phyloP scores from a whole-genome alignment of 2,113 vertebrate genomes.

The Hydropotes inermis region DNA sequence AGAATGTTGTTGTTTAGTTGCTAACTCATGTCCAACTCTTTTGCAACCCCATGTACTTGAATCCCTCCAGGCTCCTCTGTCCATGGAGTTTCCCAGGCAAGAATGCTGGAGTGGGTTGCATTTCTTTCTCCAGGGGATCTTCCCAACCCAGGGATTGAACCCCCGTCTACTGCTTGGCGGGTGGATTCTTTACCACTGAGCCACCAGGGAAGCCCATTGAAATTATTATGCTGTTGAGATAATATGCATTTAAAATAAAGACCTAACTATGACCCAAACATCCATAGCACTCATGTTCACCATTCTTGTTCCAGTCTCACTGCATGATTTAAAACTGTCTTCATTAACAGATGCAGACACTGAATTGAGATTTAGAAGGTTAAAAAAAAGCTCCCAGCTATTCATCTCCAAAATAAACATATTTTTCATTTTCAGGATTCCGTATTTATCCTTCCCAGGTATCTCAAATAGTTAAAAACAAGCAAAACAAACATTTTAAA shows the following conservation, averaged over 20 bases:
- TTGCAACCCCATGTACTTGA: background rate
- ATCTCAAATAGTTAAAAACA: constrained; percentile 55
- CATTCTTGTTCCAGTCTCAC: background rate
- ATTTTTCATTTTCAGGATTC: constrained; percentile 39
- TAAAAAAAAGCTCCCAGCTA: constrained; percentile 40
- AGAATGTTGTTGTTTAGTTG: background rate
- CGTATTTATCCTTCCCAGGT: constrained; percentile 49
- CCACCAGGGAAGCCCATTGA: background rate
- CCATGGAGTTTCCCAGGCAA: background rate
- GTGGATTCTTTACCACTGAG: background rate
- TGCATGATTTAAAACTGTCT: constrained; percentile 27
- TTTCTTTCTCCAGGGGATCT: background rate
- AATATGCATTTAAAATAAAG: constrained; percentile 1
- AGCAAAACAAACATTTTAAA: constrained; percentile 12
- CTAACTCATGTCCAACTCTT: background rate
- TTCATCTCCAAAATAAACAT: constrained; percentile 45
- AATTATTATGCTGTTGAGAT: background rate
- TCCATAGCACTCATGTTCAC: background rate
- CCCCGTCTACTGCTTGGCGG: background rate
- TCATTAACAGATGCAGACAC: constrained; percentile 28
- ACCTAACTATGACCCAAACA: background rate
- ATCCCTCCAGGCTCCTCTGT: background rate
- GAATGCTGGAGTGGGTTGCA: background rate
- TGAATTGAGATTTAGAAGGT: constrained; percentile 28
- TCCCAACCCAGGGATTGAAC: background rate